phyloP scores from a whole-genome alignment of 92 coral and sea anemone species.

The Phenganax subtilis region DNA sequence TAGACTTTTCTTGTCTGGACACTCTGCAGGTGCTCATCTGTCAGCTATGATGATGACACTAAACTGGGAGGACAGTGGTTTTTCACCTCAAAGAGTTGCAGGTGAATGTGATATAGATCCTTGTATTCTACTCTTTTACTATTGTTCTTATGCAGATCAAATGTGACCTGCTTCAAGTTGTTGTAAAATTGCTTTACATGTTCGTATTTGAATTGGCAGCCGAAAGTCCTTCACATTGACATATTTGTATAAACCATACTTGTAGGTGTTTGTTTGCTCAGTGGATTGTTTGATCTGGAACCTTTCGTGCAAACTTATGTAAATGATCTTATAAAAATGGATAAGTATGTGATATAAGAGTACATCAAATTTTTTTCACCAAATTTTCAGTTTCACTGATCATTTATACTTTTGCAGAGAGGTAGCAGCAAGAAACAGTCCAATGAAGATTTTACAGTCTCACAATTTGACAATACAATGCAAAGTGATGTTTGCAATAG shows the following conservation, averaged over 20 bases:
- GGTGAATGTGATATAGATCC: background rate
- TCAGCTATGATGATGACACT: constrained; percentile 73
- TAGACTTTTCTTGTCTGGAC: constrained; percentile 63
- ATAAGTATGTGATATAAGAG: constrained; percentile 35
- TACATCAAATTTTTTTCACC: background rate
- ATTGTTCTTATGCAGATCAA: background rate
- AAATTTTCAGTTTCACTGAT: background rate
- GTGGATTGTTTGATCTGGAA: constrained; percentile 57
- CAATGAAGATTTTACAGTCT: constrained; percentile 39
- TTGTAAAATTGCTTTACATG: no score
- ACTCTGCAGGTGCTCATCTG: constrained; percentile 83
- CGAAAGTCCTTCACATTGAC: no score
- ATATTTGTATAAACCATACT: background rate
- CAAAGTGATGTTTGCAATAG: constrained; percentile 54
- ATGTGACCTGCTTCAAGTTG: background rate
- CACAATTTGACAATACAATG: constrained; percentile 53
- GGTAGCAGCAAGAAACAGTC: constrained; percentile 66
- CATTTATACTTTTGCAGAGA: constrained; percentile 26
- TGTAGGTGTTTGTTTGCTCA: constrained; percentile 57
- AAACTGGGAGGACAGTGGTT: constrained; percentile 29
- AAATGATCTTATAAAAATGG: constrained; percentile 58
- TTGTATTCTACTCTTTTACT: background rate
- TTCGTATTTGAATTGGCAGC: no score
- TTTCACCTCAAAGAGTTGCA: background rate
- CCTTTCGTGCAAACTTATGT: constrained; percentile 54